Evolutionary conservation across 2,888 invertebrate species (phyloP).

Genomic region (Morinoia aosen): DNA sequence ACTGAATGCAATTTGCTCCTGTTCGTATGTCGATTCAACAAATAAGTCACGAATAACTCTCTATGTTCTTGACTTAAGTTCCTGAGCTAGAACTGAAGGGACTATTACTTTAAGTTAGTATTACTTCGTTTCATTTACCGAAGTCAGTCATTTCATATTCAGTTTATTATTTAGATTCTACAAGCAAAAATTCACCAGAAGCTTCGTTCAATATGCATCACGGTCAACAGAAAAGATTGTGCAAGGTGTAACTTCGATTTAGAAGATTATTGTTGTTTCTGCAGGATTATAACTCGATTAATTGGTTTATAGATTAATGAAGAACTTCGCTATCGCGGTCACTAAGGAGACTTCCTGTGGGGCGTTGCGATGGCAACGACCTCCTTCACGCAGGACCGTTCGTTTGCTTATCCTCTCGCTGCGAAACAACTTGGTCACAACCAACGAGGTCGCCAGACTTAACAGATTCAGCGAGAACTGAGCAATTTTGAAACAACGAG

Average conservation of each 20-base stretch:
- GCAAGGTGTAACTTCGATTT: neutral
- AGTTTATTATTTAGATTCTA: neutral
- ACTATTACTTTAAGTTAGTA: neutral
- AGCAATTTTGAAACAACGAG: neutral
- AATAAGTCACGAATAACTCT: too few species aligned
- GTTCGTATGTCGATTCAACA: too few species aligned
- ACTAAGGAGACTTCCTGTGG: neutral
- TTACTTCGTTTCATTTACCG: neutral
- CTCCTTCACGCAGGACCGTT: neutral
- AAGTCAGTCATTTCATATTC: neutral
- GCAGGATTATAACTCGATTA: neutral
- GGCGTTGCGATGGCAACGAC: slow-evolving; percentile 5
- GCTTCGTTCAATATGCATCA: neutral
- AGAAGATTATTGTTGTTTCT: neutral
- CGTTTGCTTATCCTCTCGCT: neutral
- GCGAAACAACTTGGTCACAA: neutral
- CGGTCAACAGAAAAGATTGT: neutral
- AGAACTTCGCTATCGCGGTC: neutral
- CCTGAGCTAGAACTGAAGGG: too few species aligned
- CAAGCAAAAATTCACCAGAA: neutral
- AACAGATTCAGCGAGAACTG: neutral
- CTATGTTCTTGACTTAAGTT: too few species aligned
- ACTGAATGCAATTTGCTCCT: too few species aligned
- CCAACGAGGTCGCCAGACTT: neutral
- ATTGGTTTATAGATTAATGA: neutral